Conservation (phyloP, 2,113 vertebrate species). For the Spheniscus mendiculus region DNA sequence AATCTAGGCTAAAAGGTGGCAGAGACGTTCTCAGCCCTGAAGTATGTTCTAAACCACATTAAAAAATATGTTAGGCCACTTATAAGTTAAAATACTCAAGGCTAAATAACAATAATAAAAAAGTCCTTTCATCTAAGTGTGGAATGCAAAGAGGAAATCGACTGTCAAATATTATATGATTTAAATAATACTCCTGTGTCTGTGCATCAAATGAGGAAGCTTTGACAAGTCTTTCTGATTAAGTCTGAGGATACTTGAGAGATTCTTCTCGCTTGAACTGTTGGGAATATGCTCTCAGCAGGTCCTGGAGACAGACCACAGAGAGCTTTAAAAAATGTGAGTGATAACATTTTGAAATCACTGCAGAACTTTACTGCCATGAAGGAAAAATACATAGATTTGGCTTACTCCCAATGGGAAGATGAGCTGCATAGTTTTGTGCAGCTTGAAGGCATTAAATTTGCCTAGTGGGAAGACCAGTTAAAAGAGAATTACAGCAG, state of each 20-base stretch:
- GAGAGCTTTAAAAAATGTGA: conserved; percentile 55
- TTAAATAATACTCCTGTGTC: conserved; percentile 21
- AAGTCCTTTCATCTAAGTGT: conserved; percentile 40
- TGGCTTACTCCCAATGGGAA: conserved; percentile 65
- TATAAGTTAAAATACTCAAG: conserved; percentile 38
- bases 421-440: conserved; percentile 65
- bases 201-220: conserved; percentile 5
- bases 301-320: conserved; percentile 23
- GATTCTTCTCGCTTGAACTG: neutral
- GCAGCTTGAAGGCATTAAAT: conserved; percentile 70
- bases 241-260: conserved; percentile 28
- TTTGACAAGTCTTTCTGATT: conserved; percentile 38
- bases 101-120: conserved; percentile 55
- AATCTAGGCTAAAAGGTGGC: conserved; percentile 16
- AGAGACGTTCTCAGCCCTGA: neutral
- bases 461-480: conserved; percentile 74
- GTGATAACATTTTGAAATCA: conserved; percentile 71
- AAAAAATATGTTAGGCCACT: conserved; percentile 11
- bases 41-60: conserved; percentile 34
- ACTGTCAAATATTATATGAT: conserved; percentile 31
- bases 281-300: neutral
- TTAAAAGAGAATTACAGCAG: conserved; percentile 76
- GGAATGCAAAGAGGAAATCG: conserved; percentile 1
- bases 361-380: conserved; percentile 46
- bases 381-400: conserved; percentile 75